phyloP scores from a whole-genome alignment of 1,140 invertebrate species.

The Atta texana region DNA sequence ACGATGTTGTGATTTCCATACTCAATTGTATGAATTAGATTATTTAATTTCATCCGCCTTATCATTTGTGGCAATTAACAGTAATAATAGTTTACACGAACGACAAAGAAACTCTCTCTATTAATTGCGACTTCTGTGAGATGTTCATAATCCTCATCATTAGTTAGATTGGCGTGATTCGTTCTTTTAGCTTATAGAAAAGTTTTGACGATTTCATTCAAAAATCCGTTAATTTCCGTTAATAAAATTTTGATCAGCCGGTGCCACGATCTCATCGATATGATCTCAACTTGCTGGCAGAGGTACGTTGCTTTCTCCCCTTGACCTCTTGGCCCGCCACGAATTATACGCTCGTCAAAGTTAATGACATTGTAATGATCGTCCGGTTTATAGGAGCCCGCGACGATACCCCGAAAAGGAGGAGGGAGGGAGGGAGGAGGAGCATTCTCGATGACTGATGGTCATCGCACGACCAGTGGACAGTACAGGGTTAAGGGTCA shows the following conservation, averaged over 20 bases:
- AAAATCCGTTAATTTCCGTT: slow-evolving; percentile 71
- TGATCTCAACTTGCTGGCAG: slow-evolving; percentile 61
- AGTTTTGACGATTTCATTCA: slow-evolving; percentile 10
- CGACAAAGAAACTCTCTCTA: background rate
- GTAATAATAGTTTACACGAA: background rate
- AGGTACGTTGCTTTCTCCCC: slow-evolving; percentile 66
- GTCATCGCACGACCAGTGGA: slow-evolving; percentile 76
- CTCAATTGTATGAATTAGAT: no score
- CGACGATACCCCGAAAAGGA: slow-evolving; percentile 47
- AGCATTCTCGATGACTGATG: slow-evolving; percentile 76
- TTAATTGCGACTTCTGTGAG: background rate
- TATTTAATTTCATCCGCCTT: background rate
- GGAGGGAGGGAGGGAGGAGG: background rate
- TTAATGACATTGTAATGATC: slow-evolving; percentile 83
- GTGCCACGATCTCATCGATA: slow-evolving; percentile 66
- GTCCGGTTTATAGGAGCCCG: slow-evolving; percentile 69
- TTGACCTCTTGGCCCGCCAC: slow-evolving; percentile 73
- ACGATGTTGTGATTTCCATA: no score
- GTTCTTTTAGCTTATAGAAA: background rate
- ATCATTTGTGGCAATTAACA: background rate
- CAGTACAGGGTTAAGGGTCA: slow-evolving; percentile 68
- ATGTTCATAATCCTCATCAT: background rate
- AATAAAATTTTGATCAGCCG: slow-evolving; percentile 44
- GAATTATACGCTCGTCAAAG: slow-evolving; percentile 82
- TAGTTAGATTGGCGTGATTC: background rate